Base-by-base conservation (phyloP, 2,888 invertebrate genomes). In the Pterobdella sp. region DNA sequence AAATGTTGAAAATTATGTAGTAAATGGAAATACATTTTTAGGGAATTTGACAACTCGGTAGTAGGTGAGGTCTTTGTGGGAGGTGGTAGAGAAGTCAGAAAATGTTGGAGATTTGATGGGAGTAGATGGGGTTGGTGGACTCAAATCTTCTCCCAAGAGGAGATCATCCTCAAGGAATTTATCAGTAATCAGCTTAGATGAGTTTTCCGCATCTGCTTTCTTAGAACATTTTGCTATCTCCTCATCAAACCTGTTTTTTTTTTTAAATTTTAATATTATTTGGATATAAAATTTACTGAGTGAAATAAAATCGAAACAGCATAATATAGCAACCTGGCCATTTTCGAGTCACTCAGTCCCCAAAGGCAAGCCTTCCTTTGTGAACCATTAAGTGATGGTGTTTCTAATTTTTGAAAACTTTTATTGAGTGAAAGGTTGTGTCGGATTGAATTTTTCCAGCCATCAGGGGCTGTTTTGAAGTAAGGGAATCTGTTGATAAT, bases 401-500 rank as follows among this genome's bases (percentile, higher is more conserved):
- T 93, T 81, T 96, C 95, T 76, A 96, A 94, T 84, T 97, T 97
- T 81, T 94, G 94, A 84, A 97, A 97, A 85, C 96, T 96, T 85
- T 97, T 96, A 86, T 97, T 97, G 79, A 97, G 85, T 78, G 94
- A 95, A 78, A 97, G 87, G 86, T 97, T 97, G 84, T 97, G 97
- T 78, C 97, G 87, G 0, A 97, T 96, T 1, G 96, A 96, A 84
- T 97, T 97, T 85, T 84, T 78, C 49, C 80, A 80, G 26, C 96
- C 96, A 82, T 91, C 93, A 32, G 95, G 96, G 14, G 97, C 97
- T 0, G 94, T 95, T 86, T 94, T 94, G 84, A 97, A 97, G 84
- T 95, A 97, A 0, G 97, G 97, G 83, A 97, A 97, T 84, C 97
- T 94, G 84, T 94, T 92, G 91, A 94, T 96, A 91, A 97, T 95